Base-by-base conservation (phyloP, 2,888 invertebrate species). In the Nemapogon koenigi region DNA sequence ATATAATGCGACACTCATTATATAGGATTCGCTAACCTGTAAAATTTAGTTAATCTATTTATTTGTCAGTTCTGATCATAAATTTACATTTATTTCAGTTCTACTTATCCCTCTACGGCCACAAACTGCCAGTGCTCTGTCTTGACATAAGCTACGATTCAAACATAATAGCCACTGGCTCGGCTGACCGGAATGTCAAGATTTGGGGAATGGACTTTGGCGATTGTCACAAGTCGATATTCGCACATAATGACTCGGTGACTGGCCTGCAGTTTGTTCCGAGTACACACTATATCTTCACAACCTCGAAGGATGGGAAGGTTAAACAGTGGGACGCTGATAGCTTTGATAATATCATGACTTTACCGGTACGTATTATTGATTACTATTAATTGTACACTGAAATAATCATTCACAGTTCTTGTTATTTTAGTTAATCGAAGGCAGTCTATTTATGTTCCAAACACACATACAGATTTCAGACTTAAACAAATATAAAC, bases 171-270 rank as follows among this genome's bases (percentile, higher is more conserved):
- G 92, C 88, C 7, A 97, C 98, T 0, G 98, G 97, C 4, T 97
- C 97, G 2, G 91, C 92, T 0, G 99, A 99, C 76, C 85, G 96
- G 27, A 97, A 94, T 62, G 85, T 98, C 17, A 97, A 97, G 79
- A 88, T 99, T 44, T 99, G 98, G 98, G 98, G 98, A 22, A 83
- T 98, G 72, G 97, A 98, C 70, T 98, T 96, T 63, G 98, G 98
- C n/a, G 97, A 99, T 65, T 97, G 97, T 51, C 97, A 96, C 71
- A 87, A 87, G 54, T 96, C 96, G 0, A 83, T 98, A 48, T 94
- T 97, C 65, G 97, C 97, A 0, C 98, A 99, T 64, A 95, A 97
- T 53, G 96, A 97, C 64, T 92, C 96, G 0, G 87, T 99, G 7
- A 95, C 94, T 41, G 86, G 90, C 19, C 62, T 98, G 19, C 86